phyloP scores from a whole-genome alignment of 1,140 invertebrate genomes.

The Calliopsis andreniformis region DNA sequence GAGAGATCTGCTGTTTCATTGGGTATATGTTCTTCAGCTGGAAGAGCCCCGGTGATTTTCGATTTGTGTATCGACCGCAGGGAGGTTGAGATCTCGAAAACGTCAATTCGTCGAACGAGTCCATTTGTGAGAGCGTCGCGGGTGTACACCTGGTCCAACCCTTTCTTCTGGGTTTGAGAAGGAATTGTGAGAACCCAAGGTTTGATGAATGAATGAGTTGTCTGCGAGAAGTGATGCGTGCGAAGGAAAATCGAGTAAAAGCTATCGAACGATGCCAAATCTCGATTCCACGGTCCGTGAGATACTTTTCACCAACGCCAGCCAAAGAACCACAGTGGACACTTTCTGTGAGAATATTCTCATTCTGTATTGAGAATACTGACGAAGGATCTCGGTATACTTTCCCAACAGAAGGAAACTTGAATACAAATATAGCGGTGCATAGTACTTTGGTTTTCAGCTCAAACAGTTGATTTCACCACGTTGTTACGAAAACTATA shows the following conservation, averaged over 20 bases:
- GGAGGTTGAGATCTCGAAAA: slow-evolving; percentile 29
- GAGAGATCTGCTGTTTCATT: slow-evolving; percentile 20
- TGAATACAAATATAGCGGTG: too few relatives aligned
- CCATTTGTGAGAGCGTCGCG: slow-evolving; percentile 39
- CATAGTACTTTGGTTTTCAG: too few relatives aligned
- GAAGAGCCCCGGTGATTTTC: slow-evolving; percentile 36
- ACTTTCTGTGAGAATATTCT: neutral
- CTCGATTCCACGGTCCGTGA: slow-evolving; percentile 26
- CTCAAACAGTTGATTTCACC: too few relatives aligned
- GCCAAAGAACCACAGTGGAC: neutral
- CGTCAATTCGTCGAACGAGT: slow-evolving; percentile 51
- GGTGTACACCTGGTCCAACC: slow-evolving; percentile 48
- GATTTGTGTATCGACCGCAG: neutral
- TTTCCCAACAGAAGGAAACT: neutral
- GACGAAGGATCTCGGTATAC: neutral
- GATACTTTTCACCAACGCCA: neutral
- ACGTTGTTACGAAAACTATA: too few relatives aligned
- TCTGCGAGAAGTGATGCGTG: slow-evolving; percentile 6
- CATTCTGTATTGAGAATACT: neutral
- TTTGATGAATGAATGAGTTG: slow-evolving; percentile 30
- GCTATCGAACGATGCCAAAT: slow-evolving; percentile 15
- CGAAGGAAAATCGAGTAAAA: slow-evolving; percentile 23
- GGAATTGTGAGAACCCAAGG: slow-evolving; percentile 7
- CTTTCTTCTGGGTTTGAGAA: slow-evolving; percentile 27
- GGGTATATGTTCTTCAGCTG: neutral